phyloP scores from a whole-genome alignment of 2,113 vertebrate genomes.

The Casuarius casuarius region DNA sequence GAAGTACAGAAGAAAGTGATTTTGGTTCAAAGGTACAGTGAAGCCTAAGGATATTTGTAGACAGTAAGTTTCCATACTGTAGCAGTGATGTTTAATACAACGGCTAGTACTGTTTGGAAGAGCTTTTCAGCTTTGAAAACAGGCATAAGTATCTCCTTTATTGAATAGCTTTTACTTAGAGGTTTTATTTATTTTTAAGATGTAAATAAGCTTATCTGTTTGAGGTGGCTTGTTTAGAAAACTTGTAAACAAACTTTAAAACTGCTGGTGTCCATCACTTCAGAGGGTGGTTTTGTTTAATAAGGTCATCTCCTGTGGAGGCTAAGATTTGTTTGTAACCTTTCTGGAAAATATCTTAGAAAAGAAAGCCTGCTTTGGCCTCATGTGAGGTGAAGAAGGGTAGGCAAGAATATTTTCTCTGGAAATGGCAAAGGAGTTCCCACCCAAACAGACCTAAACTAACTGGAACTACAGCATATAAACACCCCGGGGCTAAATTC shows the following conservation, averaged over 20 bases:
- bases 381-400: constrained; percentile 11
- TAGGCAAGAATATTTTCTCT: constrained; percentile 52
- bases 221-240: constrained; percentile 44
- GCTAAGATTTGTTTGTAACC: constrained; percentile 3
- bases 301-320: not conserved
- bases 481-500: constrained; percentile 41
- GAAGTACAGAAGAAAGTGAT: constrained; percentile 73
- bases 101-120: constrained; percentile 8
- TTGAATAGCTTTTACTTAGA: constrained; percentile 33
- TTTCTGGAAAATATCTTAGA: constrained; percentile 24
- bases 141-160: constrained; percentile 35
- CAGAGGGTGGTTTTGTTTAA: constrained; percentile 45
- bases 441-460: constrained; percentile 68
- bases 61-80: constrained; percentile 75
- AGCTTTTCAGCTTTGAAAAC: constrained; percentile 46
- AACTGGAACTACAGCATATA: constrained; percentile 57
- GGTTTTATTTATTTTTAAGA: constrained; percentile 34
- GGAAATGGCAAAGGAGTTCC: constrained; percentile 57
- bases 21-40: constrained; percentile 71
- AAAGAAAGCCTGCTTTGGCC: constrained; percentile 39
- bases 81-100: constrained; percentile 20
- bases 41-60: constrained; percentile 73
- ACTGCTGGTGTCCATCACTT: constrained; percentile 28
- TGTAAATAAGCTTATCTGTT: constrained; percentile 45
- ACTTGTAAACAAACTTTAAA: constrained; percentile 57